Percentiles rank a stretch among this genome's conserved stretches.
These are phyloP conservation scores for Cryptus viduatorius DNA, from an alignment of 2,888 invertebrate genomes.

Conservation along the genomic window DNA sequence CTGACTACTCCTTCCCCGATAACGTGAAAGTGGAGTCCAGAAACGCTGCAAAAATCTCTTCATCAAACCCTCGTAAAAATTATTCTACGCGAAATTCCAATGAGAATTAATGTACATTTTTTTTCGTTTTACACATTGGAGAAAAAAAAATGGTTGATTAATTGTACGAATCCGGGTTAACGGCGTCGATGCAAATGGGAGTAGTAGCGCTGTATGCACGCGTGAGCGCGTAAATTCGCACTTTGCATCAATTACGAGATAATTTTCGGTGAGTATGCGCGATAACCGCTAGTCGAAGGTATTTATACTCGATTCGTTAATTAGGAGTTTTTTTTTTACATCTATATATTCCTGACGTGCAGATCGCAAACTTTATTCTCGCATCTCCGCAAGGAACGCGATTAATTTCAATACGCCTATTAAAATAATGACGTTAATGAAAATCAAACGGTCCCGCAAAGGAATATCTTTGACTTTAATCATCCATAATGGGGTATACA, in stretches of 20 bases:
- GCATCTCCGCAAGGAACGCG: constrained; percentile 16
- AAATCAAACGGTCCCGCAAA: too few relatives aligned
- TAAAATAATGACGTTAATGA: too few relatives aligned
- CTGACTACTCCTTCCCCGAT: constrained; percentile 97
- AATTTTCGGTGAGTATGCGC: constrained; percentile 38
- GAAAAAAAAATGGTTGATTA: not conserved
- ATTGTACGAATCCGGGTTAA: constrained; percentile 37
- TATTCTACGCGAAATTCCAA: not conserved
- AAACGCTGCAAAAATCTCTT: constrained; percentile 79
- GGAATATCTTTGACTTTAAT: too few relatives aligned
- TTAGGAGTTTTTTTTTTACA: not conserved
- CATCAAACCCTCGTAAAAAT: not conserved
- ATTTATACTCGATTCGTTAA: not conserved
- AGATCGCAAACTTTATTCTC: not conserved
- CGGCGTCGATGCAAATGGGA: not conserved
- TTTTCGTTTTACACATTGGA: not conserved
- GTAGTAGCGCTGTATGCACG: constrained; percentile 19
- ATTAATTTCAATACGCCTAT: constrained; percentile 29
- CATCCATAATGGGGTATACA: too few relatives aligned
- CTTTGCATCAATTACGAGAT: constrained; percentile 22
- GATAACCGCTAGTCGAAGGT: not conserved
- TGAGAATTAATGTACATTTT: not conserved
- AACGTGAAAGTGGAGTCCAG: constrained; percentile 96
- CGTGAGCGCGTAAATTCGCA: constrained; percentile 11
- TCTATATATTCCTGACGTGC: not conserved